Evolutionary conservation across 2,888 invertebrate genomes (phyloP).

Genomic region (Bellardia bayeri): DNA sequence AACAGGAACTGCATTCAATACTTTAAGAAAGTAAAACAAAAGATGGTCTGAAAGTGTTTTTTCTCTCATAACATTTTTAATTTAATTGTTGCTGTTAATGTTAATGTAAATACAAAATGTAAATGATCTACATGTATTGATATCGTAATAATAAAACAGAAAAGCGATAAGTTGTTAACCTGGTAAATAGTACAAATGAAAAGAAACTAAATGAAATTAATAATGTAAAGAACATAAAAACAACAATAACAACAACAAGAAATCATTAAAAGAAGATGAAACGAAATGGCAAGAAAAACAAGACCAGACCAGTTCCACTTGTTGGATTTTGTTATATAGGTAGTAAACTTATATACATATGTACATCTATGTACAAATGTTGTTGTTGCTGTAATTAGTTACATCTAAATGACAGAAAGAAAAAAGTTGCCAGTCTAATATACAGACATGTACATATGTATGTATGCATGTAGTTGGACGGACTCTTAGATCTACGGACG

Average conservation of each 20-base stretch:
- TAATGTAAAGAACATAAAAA: neutral
- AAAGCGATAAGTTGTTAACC: slow-evolving; percentile 59
- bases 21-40: neutral
- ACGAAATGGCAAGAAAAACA: slow-evolving; percentile 62
- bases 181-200: slow-evolving; percentile 45
- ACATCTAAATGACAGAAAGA: slow-evolving; percentile 9
- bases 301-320: slow-evolving; percentile 71
- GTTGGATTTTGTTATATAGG: slow-evolving; percentile 54
- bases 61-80: neutral
- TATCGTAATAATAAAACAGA: slow-evolving; percentile 12
- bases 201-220: slow-evolving; percentile 24
- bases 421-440: neutral
- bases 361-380: neutral
- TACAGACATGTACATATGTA: neutral
- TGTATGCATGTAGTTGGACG: too few relatives aligned
- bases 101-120: slow-evolving; percentile 30
- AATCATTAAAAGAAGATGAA: slow-evolving; percentile 48
- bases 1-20: neutral
- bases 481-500: neutral
- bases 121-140: slow-evolving; percentile 52
- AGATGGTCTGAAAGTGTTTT: neutral
- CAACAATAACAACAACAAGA: slow-evolving; percentile 13
- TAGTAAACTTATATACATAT: too few relatives aligned
- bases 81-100: neutral
- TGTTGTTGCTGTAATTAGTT: slow-evolving; percentile 26